Base-by-base conservation (phyloP, 1,140 invertebrate genomes). In the Sitophilus oryzae region DNA sequence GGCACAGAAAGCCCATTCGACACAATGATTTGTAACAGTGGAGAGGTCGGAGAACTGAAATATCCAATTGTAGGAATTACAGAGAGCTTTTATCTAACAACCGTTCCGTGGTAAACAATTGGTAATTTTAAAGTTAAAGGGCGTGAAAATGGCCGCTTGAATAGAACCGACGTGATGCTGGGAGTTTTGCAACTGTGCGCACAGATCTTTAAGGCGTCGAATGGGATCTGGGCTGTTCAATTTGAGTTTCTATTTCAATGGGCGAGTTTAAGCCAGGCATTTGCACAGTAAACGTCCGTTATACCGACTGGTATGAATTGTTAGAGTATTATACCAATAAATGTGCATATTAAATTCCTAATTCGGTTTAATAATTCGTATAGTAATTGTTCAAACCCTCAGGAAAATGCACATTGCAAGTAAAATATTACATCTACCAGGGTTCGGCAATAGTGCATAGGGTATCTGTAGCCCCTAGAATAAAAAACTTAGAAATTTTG, bases 101-200 rank as follows among this genome's bases (percentile, higher is more conserved):
- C 40, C 40, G 9, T 18, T 42, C n/a, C 19, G 15, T 19, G 40
- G n/a, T 42, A 42, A 42, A 42, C 40, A 42, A 42, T 42, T 5
- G 40, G 40, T 42, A 42, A 18, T 42, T 42, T 42, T 42, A 42
- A 42, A 42, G 40, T 42, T 42, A 42, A 42, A 42, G 18, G 40
- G 40, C 40, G 40, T 42, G 40, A 22, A 42, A 42, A 42, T 21
- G 40, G 40, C 40, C 40, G 19, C 19, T 21, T 21, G 40, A 42
- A 42, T 42, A 15, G 40, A 42, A 18, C 11, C 6, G 40, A 42
- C 19, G 40, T 18, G 18, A 42, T 42, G 15, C 21, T 9, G 40
- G 21, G 19, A 21, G 40, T 42, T 42, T 19, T 2, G 14, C 2
- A 20, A 42, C 15, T 42, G 18, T 19, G 40, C 10, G n/a, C 19